Base-by-base conservation (phyloP, 2,888 invertebrate species). In the Andrena fulva region DNA sequence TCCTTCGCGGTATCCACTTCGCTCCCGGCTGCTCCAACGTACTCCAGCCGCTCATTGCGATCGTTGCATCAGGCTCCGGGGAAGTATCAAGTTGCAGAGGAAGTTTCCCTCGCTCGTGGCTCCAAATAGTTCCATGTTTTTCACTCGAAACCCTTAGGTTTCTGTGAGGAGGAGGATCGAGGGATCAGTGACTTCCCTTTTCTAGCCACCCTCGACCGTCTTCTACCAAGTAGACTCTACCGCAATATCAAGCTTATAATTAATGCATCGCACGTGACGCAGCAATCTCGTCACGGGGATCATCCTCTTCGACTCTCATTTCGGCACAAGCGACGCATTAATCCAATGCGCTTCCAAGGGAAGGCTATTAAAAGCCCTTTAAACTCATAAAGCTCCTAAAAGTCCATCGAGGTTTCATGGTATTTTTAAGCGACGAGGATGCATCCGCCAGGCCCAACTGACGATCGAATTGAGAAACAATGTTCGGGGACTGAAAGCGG, bases 1-100 rank as follows among this genome's bases (percentile, higher is more conserved):
- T 16, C 27, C n/a, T 60, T 60, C 60, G 6, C 24, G 10, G 63
- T n/a, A 35, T 42, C 42, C 42, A 54, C 68, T 20, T 68, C 52
- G 52, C 52, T 52, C 16, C 42, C 42, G 20, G 20, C n/a, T 20
- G n/a, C 20, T 52, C 52, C 8, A 52, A 20, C 52, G 20, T 52
- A 8, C 52, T 20, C 20, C 20, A 52, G 52, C 52, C 52, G 20
- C 52, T 52, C 52, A 52, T 52, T 8, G 52, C 52, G 52, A 52
- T 20, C 52, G 52, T 52, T 52, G 52, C 52, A 52, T 52, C 52
- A 52, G 20, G 20, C 52, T 20, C n/a, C n/a, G 52, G 16, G 52
- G 20, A 52, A 52, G 52, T 52, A 52, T 52, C 52, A 52, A 52
- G 52, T 52, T 52, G 52, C 20, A 52, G 20, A 20, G 20, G 20